These are phyloP conservation scores for Apodemia zela DNA, from an alignment of 2,888 invertebrate species.

Conservation along the genomic window DNA sequence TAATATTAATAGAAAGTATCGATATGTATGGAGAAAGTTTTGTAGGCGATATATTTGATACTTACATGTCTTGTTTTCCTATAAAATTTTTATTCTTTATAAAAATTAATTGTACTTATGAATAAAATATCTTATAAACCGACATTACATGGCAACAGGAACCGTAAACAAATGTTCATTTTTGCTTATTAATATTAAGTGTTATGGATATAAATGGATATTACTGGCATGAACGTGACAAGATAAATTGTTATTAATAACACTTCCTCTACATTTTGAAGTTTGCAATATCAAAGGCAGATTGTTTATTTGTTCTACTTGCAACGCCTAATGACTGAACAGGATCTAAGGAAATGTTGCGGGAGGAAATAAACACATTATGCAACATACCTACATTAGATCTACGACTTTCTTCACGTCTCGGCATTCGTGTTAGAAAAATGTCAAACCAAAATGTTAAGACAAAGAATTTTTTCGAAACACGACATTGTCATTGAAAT, in stretches of 20 bases:
- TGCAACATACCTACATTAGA: neutral
- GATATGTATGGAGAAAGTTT: no score
- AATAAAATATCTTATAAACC: neutral
- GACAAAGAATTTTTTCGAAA: neutral
- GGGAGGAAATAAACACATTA: slow-evolving; percentile 4
- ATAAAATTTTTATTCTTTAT: no score
- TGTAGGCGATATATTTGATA: no score
- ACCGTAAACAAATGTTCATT: slow-evolving; percentile 42
- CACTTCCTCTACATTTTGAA: slow-evolving; percentile 36
- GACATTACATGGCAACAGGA: slow-evolving; percentile 36
- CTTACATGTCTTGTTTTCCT: no score
- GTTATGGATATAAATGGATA: slow-evolving; percentile 8
- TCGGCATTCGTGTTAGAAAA: neutral
- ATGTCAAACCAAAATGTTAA: neutral
- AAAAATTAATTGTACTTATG: no score
- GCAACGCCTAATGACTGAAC: slow-evolving; percentile 15
- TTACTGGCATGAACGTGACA: neutral
- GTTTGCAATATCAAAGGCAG: slow-evolving; percentile 51
- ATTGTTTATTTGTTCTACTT: slow-evolving; percentile 18
- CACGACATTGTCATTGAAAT: neutral
- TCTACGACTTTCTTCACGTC: neutral
- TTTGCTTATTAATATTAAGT: slow-evolving; percentile 6
- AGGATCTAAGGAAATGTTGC: slow-evolving; percentile 9
- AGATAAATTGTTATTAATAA: slow-evolving; percentile 13
- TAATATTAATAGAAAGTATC: no score